Evolutionary conservation across 2,113 vertebrate genomes (phyloP).

Genomic region (Lipotes vexillifer): DNA sequence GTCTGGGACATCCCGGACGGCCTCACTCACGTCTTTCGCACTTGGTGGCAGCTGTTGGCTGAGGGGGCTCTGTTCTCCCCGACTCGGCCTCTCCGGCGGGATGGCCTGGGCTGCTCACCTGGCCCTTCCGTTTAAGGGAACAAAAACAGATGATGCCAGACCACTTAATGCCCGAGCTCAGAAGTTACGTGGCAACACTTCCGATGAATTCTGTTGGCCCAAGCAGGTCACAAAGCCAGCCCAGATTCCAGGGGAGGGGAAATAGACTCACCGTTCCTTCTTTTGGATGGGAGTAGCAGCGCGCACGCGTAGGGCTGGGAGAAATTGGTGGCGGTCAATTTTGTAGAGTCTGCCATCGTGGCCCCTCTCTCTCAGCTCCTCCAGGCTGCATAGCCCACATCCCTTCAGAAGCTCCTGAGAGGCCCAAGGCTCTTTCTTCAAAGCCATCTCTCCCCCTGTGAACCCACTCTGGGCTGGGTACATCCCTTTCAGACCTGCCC

Average conservation of each 20-base stretch:
- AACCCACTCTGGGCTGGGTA: neutral
- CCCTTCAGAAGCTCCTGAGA: neutral
- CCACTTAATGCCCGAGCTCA: neutral
- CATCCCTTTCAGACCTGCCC: neutral
- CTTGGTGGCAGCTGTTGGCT: neutral
- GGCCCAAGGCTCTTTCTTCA: neutral
- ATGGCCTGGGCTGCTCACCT: neutral
- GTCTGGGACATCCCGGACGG: neutral
- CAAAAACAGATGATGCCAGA: neutral
- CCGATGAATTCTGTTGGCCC: neutral
- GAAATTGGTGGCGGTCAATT: neutral
- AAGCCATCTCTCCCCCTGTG: neutral
- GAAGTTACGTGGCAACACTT: neutral
- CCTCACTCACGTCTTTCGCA: neutral
- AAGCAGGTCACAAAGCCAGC: neutral
- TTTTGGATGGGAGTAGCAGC: neutral
- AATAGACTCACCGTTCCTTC: neutral
- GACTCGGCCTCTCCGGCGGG: neutral
- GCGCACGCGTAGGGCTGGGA: neutral
- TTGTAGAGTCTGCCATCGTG: neutral
- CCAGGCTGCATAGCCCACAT: neutral
- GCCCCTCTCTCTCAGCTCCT: neutral
- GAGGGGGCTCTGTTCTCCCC: neutral
- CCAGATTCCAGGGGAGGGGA: neutral
- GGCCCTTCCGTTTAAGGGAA: neutral